Base-by-base conservation (phyloP, 2,888 invertebrate genomes). In the Noctua pronuba region DNA sequence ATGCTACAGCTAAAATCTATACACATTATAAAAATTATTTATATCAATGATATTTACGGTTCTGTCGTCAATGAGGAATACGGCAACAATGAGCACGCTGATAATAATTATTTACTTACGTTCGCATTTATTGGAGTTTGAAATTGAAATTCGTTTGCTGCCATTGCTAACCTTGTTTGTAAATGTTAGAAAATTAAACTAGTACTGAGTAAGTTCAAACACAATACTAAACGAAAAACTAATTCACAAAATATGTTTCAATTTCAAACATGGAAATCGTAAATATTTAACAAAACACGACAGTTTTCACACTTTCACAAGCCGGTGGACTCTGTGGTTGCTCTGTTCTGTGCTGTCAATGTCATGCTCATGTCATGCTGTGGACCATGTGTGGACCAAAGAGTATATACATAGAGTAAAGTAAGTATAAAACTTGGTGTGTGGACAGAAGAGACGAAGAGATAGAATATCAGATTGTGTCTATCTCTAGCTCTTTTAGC, bases 101-200 rank as follows among this genome's bases (percentile, higher is more conserved):
- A 16, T 38, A 55, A 35, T 62, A 70, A 55, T 24, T 72, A 65
- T n/a, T 58, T n/a, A 81, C 82, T 82, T 77, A 82, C 83, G 24
- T 78, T 74, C 13, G 83, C 66, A 79, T 44, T 68, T 64, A 55
- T 31, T 49, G 83, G 79, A 41, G 64, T 24, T 38, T 58, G 62
- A 60, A 79, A 79, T 58, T 71, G 62, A 49, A 82, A 71, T 38
- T 71, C 71, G 4, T 83, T 58, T 67, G 52, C 74, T 24, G 64
- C 74, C 82, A 82, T 82, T 71, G 16, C 0, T 46, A 38, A 1
- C 46, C 21, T 55, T 38, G 44, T 52, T 71, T 60, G 8, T 13
- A 13, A n/a, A 13, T 35, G 16, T 46, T 58, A n/a, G 10, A 16
- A 62, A 64, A 31, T n/a, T n/a, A 21, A 21, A 16, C 21, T 16